phyloP scores from a whole-genome alignment of 1,140 invertebrate species.

The Drosophila seguyi region DNA sequence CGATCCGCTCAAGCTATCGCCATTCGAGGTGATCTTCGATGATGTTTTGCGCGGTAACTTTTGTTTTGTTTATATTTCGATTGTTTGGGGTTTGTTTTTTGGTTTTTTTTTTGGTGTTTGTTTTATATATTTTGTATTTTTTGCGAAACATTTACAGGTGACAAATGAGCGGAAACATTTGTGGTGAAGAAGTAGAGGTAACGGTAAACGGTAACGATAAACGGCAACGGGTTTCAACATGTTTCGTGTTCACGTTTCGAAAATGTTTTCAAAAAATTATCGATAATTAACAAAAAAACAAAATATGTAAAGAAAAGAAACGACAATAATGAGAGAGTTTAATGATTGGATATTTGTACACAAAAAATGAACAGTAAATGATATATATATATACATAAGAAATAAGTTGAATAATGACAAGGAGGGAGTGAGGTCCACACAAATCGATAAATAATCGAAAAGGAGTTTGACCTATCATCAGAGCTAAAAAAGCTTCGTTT shows the following conservation, averaged over 20 bases:
- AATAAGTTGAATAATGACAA: neutral
- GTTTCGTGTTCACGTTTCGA: slow-evolving; percentile 46
- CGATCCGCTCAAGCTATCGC: slow-evolving; percentile 32
- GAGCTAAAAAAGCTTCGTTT: too few relatives aligned
- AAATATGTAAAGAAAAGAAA: slow-evolving; percentile 57
- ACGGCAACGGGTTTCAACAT: slow-evolving; percentile 38
- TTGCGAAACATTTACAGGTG: slow-evolving; percentile 69
- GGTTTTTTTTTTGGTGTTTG: slow-evolving; percentile 22
- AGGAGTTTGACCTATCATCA: too few relatives aligned
- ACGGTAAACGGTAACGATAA: slow-evolving; percentile 35
- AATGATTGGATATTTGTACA: slow-evolving; percentile 27
- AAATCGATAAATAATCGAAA: too few relatives aligned
- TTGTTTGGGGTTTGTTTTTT: slow-evolving; percentile 25
- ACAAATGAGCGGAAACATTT: slow-evolving; percentile 45
- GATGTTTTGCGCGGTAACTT: slow-evolving; percentile 63
- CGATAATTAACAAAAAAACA: slow-evolving; percentile 55
- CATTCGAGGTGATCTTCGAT: slow-evolving; percentile 36
- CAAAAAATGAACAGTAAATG: slow-evolving; percentile 25
- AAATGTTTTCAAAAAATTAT: slow-evolving; percentile 49
- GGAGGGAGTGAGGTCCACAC: neutral
- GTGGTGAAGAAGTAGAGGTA: slow-evolving; percentile 36
- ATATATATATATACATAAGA: neutral
- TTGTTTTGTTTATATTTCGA: slow-evolving; percentile 18
- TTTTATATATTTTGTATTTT: slow-evolving; percentile 27
- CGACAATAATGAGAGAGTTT: slow-evolving; percentile 43